phyloP scores from a whole-genome alignment of 1,140 invertebrate genomes.

The Hycleus cichorii region DNA sequence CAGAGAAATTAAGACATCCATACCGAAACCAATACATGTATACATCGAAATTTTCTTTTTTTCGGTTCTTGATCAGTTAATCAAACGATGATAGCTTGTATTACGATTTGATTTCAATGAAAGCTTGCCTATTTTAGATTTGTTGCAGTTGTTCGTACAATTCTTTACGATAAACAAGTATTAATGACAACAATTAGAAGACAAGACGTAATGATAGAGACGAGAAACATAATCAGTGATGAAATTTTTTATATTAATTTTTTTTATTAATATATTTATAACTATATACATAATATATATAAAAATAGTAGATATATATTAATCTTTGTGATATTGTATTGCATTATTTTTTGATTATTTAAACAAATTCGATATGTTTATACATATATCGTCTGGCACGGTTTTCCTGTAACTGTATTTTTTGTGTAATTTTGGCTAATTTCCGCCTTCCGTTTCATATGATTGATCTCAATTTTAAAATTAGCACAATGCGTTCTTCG shows the following conservation, averaged over 20 bases:
- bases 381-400: constrained; percentile 14
- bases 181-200: too few species aligned
- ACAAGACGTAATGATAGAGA: too few species aligned
- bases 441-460: too few species aligned
- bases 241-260: constrained; percentile 23
- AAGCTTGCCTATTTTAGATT: too few species aligned
- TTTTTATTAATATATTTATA: not conserved
- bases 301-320: constrained; percentile 20
- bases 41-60: constrained; percentile 29
- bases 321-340: constrained; percentile 33
- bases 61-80: constrained; percentile 6
- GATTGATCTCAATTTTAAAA: constrained; percentile 34
- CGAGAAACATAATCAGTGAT: constrained; percentile 25
- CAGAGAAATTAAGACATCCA: too few species aligned
- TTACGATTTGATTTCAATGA: too few species aligned
- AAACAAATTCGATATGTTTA: constrained; percentile 2
- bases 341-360: constrained; percentile 23
- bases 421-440: constrained; percentile 14
- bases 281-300: too few species aligned
- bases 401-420: constrained; percentile 17
- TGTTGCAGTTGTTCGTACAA: too few species aligned
- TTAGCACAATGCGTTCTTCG: constrained; percentile 27
- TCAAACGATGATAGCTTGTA: too few species aligned
- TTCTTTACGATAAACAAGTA: too few species aligned
- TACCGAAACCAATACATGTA: constrained; percentile 14